Evolutionary conservation across 2,113 vertebrate species (phyloP).

Genomic region (Neogobius melanostomus): DNA sequence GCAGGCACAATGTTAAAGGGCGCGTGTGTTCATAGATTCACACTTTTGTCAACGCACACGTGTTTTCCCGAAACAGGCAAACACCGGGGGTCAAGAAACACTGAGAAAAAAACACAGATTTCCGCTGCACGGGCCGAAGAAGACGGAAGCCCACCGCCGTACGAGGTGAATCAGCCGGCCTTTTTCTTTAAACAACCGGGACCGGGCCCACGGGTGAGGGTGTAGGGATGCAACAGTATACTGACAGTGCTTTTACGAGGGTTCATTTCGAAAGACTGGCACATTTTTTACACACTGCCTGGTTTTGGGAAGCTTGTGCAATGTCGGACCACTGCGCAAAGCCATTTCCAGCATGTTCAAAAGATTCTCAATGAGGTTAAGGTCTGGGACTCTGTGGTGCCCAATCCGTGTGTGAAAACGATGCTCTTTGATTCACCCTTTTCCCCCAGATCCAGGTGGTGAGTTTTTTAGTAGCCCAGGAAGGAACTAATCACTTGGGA

Average conservation of each 20-base stretch:
- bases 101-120: slow-evolving; percentile 59
- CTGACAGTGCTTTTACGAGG: neutral
- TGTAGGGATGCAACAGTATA: neutral
- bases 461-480: too few species aligned
- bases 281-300: too few species aligned
- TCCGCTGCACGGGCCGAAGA: slow-evolving; percentile 66
- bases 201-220: slow-evolving; percentile 45
- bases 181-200: slow-evolving; percentile 44
- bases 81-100: slow-evolving; percentile 59
- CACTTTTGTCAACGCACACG: slow-evolving; percentile 60
- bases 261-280: too few species aligned
- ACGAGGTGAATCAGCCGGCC: slow-evolving; percentile 63
- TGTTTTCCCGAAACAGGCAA: slow-evolving; percentile 47
- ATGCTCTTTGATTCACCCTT: too few species aligned
- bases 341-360: too few species aligned
- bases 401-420: too few species aligned
- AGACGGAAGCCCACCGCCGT: slow-evolving; percentile 63
- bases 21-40: slow-evolving; percentile 59
- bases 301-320: too few species aligned
- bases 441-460: too few species aligned
- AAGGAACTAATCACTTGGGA: too few species aligned
- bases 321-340: too few species aligned
- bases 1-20: slow-evolving; percentile 76
- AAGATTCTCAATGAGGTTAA: too few species aligned
- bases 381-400: too few species aligned